Conservation (phyloP, 1,140 invertebrate genomes). For the Pararge aegeria region DNA sequence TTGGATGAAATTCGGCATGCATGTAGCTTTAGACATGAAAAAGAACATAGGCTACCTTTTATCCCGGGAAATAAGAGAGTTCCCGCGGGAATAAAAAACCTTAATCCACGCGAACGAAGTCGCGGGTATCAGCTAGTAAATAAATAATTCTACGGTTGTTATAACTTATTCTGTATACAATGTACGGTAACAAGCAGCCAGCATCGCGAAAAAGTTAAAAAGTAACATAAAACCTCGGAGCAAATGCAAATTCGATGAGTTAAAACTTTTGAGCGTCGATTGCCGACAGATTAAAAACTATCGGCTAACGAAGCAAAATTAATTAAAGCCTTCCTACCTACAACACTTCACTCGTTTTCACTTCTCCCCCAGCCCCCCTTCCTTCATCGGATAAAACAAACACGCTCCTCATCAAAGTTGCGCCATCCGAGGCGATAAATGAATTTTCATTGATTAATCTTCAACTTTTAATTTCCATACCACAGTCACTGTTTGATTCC, state of each 20-base stretch:
- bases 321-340: constrained; percentile 6
- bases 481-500: not conserved
- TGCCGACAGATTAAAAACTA: constrained; percentile 14
- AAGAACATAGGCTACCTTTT: too few relatives aligned
- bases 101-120: too few relatives aligned
- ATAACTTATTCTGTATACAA: too few relatives aligned
- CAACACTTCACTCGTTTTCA: constrained; percentile 6
- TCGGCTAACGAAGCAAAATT: constrained; percentile 10
- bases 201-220: not conserved
- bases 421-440: constrained; percentile 3
- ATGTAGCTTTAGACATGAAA: too few relatives aligned
- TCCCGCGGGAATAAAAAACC: too few relatives aligned
- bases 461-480: constrained; percentile 4
- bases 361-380: not conserved
- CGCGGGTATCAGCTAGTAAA: too few relatives aligned
- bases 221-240: not conserved
- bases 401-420: constrained; percentile 7
- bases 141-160: too few relatives aligned
- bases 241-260: constrained; percentile 8
- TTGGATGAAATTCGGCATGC: too few relatives aligned
- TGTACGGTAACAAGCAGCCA: not conserved
- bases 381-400: constrained; percentile 7
- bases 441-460: constrained; percentile 12
- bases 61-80: too few relatives aligned
- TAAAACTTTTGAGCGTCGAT: constrained; percentile 4